These are phyloP conservation scores for Calyptommatus sinebrachiatus DNA, from an alignment of 2,113 vertebrate species.

Conservation along the genomic window DNA sequence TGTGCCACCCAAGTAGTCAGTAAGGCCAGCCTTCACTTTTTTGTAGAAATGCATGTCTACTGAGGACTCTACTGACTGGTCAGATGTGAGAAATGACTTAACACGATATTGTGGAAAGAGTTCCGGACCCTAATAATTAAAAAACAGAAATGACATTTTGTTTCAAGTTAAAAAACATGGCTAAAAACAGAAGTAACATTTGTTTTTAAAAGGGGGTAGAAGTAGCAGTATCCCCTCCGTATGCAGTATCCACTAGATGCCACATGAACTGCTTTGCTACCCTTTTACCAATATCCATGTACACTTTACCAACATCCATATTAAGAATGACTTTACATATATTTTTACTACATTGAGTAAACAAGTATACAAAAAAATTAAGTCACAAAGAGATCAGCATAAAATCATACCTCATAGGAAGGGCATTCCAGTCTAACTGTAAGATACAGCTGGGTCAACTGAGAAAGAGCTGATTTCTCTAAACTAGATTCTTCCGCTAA, in stretches of 20 bases:
- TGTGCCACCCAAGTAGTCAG: slow-evolving; percentile 80
- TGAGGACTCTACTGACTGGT: slow-evolving; percentile 73
- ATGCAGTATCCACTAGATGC: too few species aligned
- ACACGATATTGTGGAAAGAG: slow-evolving; percentile 77
- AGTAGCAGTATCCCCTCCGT: too few species aligned
- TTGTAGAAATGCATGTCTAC: slow-evolving; percentile 78
- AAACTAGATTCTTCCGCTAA: slow-evolving; percentile 72
- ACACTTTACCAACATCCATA: background rate
- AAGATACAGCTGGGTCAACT: slow-evolving; percentile 87
- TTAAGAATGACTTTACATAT: background rate
- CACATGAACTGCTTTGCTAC: too few species aligned
- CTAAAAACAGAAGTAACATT: background rate
- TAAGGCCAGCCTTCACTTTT: slow-evolving; percentile 77
- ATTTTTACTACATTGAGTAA: background rate
- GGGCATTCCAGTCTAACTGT: slow-evolving; percentile 86
- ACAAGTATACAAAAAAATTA: background rate
- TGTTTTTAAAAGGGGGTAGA: background rate
- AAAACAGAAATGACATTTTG: background rate
- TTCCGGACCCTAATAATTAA: slow-evolving; percentile 71
- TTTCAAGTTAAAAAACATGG: background rate
- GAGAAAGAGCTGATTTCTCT: slow-evolving; percentile 71
- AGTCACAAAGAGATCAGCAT: background rate
- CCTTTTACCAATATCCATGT: too few species aligned
- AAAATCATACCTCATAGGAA: slow-evolving; percentile 78
- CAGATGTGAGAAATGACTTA: slow-evolving; percentile 74